Conservation (phyloP, 1,140 invertebrate genomes). For the Drosophila rhopaloa region DNA sequence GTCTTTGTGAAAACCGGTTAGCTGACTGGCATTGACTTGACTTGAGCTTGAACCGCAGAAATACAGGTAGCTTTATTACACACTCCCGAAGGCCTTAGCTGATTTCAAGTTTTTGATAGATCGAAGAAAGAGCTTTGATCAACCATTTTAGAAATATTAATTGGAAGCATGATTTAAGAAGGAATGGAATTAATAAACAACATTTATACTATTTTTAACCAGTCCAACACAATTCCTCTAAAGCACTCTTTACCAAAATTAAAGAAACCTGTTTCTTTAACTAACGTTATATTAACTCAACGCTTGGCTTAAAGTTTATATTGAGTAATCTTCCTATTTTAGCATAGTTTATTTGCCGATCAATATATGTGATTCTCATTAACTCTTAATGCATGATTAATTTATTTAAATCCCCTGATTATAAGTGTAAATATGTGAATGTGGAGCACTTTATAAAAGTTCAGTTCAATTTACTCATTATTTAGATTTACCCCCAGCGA, state of each 20-base stretch:
- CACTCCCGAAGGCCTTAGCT: conserved; percentile 8
- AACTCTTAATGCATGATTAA: not conserved
- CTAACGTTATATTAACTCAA: not conserved
- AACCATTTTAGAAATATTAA: not conserved
- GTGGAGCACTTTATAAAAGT: not conserved
- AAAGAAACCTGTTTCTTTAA: not conserved
- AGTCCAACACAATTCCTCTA: not conserved
- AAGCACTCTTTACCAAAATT: not conserved
- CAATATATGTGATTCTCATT: not conserved
- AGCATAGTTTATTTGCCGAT: not conserved
- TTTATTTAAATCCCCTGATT: conserved; percentile 14
- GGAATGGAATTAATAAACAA: too few species aligned
- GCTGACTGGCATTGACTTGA: conserved; percentile 25
- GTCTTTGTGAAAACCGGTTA: conserved; percentile 40
- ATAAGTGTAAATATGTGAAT: conserved; percentile 14
- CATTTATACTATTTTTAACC: not conserved
- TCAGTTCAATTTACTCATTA: conserved; percentile 12
- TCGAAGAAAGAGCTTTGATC: not conserved
- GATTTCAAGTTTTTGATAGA: conserved; percentile 18
- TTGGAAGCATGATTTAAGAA: too few species aligned
- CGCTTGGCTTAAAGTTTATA: not conserved
- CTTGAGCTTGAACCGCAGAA: conserved; percentile 48
- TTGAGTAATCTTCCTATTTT: conserved; percentile 1
- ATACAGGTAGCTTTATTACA: conserved; percentile 33
- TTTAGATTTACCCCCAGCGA: conserved; percentile 5